Evolutionary conservation across 2,113 vertebrate genomes (phyloP), one percentile per base, ranked within the genome.

Genomic region (Heteronetta atricapilla): DNA sequence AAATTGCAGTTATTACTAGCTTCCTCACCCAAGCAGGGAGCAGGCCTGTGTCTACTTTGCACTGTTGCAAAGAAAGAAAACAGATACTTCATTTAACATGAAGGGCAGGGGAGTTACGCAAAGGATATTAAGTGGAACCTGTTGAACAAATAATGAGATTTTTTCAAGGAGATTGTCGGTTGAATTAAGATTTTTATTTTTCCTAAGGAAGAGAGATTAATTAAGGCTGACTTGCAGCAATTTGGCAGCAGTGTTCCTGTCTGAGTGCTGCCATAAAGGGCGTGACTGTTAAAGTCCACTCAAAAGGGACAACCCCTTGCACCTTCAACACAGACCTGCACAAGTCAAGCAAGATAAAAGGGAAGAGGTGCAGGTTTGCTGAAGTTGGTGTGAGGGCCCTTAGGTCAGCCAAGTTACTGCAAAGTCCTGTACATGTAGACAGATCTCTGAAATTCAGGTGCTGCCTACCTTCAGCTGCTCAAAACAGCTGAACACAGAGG

Each of bases 381-480:
- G 33, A 29, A 77, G 26, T 40, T 11, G 13, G 4, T 26, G 31
- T 8, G 25, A 13, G 9, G 28, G 38, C 17, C 42, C 33, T 25
- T 13, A 36, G 16, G 19, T 22, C 11, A 62, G 29, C 3, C 2
- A 5, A 56, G 14, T 18, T 31, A 60, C 6, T 75, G 53, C 31
- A 38, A 75, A 80, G 22, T 48, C 73, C 40, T 4, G 0, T 3
- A 1, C 1, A 17, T 2, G 21, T 73, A 4, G 36, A 28, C 1
- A 88, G 16, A 59, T 40, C 7, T 38, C 58, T 38, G 53, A 81
- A n/a, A 81, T 48, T 50, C 73, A 17, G 12, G 16, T 34, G 15
- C 3, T 78, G 26, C 50, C 17, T 14, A 26, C 38, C 6, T 42
- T 40, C 33, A 60, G 6, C 67, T 46, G 42, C n/a, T 62, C 16